These are phyloP conservation scores for Acanthaster planci DNA, from an alignment of 35 echinoderm and acorn worm genomes.

Conservation along the genomic window DNA sequence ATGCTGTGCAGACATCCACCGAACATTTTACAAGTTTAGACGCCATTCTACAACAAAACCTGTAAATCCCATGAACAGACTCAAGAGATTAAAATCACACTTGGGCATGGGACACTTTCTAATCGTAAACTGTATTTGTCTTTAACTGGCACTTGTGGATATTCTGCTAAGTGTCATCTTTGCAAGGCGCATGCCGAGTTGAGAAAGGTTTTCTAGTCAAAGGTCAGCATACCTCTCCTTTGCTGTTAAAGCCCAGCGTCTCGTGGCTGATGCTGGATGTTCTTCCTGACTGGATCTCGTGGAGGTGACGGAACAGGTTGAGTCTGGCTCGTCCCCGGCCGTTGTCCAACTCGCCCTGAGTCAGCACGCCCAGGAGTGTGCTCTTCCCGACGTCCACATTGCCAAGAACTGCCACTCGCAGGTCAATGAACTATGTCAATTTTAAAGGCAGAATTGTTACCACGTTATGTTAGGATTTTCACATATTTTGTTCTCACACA, in stretches of 20 bases:
- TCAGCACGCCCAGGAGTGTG: constrained; percentile 87
- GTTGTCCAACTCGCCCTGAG: constrained; percentile 93
- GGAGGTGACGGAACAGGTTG: constrained; percentile 94
- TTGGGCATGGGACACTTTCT: too few species aligned
- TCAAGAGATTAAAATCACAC: too few species aligned
- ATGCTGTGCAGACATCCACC: too few species aligned
- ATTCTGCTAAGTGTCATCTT: too few species aligned
- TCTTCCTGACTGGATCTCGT: constrained; percentile 94
- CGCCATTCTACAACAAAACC: too few species aligned
- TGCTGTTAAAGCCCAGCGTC: constrained; percentile 88
- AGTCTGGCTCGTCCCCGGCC: constrained; percentile 89
- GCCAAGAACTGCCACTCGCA: constrained; percentile 88
- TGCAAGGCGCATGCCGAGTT: not conserved
- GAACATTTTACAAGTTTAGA: too few species aligned
- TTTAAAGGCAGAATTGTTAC: too few species aligned
- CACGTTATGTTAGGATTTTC: too few species aligned
- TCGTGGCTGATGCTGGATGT: constrained; percentile 99
- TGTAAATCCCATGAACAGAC: too few species aligned
- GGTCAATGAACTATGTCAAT: constrained; percentile 95
- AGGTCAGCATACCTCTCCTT: constrained; percentile 75
- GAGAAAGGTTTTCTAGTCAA: not conserved
- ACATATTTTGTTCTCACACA: too few species aligned
- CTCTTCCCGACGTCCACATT: constrained; percentile 97
- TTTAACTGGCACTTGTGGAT: too few species aligned
- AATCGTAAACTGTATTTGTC: too few species aligned